These are phyloP conservation scores for Lordiphosa mommai DNA, from an alignment of 1,140 invertebrate genomes.

Conservation along the genomic window DNA sequence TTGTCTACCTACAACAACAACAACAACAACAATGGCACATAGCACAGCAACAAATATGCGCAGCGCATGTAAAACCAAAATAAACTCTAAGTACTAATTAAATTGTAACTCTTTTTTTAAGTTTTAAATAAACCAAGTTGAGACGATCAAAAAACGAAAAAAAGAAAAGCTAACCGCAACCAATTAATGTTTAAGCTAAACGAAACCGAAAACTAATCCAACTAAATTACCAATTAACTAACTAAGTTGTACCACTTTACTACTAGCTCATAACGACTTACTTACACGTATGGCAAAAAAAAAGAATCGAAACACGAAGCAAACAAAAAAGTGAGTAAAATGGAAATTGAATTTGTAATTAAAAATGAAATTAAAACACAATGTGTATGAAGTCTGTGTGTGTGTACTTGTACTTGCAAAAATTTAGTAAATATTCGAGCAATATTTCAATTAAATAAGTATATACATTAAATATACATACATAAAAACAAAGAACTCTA, in stretches of 20 bases:
- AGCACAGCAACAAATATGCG: constrained; percentile 61
- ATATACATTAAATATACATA: constrained; percentile 17
- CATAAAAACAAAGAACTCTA: constrained; percentile 36
- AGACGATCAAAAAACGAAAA: constrained; percentile 61
- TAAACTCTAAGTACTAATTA: constrained; percentile 70
- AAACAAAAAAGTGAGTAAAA: constrained; percentile 65
- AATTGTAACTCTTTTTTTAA: constrained; percentile 68
- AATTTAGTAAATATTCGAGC: constrained; percentile 52
- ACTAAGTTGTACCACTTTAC: constrained; percentile 31
- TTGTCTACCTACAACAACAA: constrained; percentile 64
- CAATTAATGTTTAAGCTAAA: constrained; percentile 13
- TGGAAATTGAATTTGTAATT: constrained; percentile 60
- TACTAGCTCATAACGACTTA: constrained; percentile 53
- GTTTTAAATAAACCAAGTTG: constrained; percentile 71
- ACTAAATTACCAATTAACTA: constrained; percentile 37
- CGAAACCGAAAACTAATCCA: constrained; percentile 31
- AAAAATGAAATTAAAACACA: constrained; percentile 41
- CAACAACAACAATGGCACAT: constrained; percentile 40
- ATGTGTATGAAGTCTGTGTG: constrained; percentile 45
- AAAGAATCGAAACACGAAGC: constrained; percentile 36
- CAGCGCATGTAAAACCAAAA: constrained; percentile 77
- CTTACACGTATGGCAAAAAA: constrained; percentile 2
- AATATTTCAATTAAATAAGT: constrained; percentile 65
- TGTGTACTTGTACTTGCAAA: constrained; percentile 52
- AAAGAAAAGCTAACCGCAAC: constrained; percentile 44